Evolutionary conservation across 1,140 invertebrate genomes (phyloP).

Genomic region (Tetragonula clypearis): DNA sequence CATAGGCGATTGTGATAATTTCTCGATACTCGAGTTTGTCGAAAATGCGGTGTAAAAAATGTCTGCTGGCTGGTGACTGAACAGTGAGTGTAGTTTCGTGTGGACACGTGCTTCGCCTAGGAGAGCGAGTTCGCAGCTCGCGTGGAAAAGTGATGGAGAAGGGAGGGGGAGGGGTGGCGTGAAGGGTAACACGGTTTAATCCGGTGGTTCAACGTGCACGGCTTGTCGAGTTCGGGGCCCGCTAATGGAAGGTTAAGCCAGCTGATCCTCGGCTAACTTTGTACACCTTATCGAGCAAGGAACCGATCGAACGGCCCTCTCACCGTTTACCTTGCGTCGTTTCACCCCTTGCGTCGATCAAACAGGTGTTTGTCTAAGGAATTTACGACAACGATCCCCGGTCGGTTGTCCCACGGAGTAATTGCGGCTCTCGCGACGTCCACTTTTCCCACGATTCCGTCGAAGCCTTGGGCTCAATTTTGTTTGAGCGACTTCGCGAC

Average conservation of each 20-base stretch:
- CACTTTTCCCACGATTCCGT: background rate
- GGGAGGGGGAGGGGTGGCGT: slow-evolving; percentile 2
- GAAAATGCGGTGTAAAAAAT: too few species aligned
- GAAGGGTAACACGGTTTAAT: slow-evolving; percentile 55
- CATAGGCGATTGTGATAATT: too few species aligned
- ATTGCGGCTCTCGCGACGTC: slow-evolving; percentile 7
- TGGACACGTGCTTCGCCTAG: slow-evolving; percentile 25
- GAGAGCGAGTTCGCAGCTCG: background rate
- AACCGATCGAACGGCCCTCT: slow-evolving; percentile 70
- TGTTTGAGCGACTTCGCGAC: background rate
- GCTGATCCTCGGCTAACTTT: slow-evolving; percentile 76
- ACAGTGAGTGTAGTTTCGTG: slow-evolving; percentile 30
- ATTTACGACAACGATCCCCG: slow-evolving; percentile 49
- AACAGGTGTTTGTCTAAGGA: slow-evolving; percentile 66
- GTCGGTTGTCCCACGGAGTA: background rate
- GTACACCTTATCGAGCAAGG: slow-evolving; percentile 71
- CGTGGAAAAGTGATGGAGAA: background rate
- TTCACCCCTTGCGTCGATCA: slow-evolving; percentile 49
- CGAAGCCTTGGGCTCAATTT: background rate
- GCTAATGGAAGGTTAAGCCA: slow-evolving; percentile 80
- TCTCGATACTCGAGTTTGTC: too few species aligned
- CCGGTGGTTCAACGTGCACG: slow-evolving; percentile 58
- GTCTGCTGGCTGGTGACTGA: background rate
- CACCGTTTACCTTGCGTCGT: slow-evolving; percentile 65
- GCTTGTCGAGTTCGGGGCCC: slow-evolving; percentile 66